Base-by-base conservation (phyloP, 1,140 invertebrate genomes). In the Drosophila pachea region DNA sequence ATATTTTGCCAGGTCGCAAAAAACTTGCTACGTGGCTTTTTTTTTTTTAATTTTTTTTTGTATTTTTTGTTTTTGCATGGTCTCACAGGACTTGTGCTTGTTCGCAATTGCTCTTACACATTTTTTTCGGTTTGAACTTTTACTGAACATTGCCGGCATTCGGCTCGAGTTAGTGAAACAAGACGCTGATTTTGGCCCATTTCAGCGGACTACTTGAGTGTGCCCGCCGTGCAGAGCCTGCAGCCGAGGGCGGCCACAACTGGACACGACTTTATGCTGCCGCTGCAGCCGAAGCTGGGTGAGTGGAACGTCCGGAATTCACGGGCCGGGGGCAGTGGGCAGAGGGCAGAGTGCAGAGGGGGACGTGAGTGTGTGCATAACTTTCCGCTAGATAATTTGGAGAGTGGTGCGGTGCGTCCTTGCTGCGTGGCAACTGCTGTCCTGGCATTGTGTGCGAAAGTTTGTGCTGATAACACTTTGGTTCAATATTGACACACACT, bases 231-330 rank as follows among this genome's bases (percentile, higher is more conserved):
- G 61, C 81, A 89, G 72, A 87, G 83, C 66, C 78, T 94, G 71
- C 93, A 93, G 90, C 93, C 93, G 8, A 89, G 93, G 48, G 91
- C 93, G 61, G 92, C 93, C 32, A 94, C 93, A 42, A 93, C 92
- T 5, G 93, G 93, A 54, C 91, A 92, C 76, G 92, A 93, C 81
- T 90, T 93, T 43, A 91, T 92, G 88, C 88, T 94, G 75, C 92
- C 92, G 61, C 87, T 93, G 14, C 93, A 94, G 91, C 91, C 92
- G 45, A 92, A 92, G n/a, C 89, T 91, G 53, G 89, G 88, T 89
- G 81, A 87, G 86, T 83, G 43, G 66, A 83, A 74, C 36, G 68
- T 64, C 69, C 60, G 35, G 9, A n/a, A n/a, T n/a, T n/a, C n/a
- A n/a, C n/a, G n/a, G n/a, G n/a, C n/a, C n/a, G n/a, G n/a, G n/a